These are phyloP conservation scores for Semaprochilodus insignis DNA, from an alignment of 2,797 vertebrate species.

Conservation along the genomic window DNA sequence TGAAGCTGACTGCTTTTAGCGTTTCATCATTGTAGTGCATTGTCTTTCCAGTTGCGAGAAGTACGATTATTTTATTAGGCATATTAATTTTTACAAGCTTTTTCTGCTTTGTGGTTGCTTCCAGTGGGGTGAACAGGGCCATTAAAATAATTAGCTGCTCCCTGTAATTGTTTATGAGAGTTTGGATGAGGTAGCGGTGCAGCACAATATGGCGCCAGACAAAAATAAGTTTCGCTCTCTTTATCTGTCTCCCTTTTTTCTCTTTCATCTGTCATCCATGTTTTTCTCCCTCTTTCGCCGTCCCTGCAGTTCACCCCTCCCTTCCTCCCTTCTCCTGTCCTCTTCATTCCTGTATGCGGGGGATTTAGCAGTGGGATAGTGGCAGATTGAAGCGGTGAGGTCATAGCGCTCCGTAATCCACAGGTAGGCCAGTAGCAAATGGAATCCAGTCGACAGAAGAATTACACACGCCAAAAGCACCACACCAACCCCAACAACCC, in stretches of 20 bases:
- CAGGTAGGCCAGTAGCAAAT: slow-evolving; percentile 36
- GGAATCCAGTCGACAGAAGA: slow-evolving; percentile 34
- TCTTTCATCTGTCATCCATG: not conserved
- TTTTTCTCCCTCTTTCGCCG: not conserved
- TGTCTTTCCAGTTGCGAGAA: slow-evolving; percentile 13
- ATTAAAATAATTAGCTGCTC: slow-evolving; percentile 69
- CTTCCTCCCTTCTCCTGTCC: not conserved
- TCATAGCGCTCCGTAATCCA: slow-evolving; percentile 43
- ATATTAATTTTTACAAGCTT: slow-evolving; percentile 60
- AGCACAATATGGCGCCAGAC: slow-evolving; percentile 43
- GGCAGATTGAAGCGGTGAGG: slow-evolving; percentile 40
- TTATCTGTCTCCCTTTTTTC: not conserved
- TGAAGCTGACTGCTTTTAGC: slow-evolving; percentile 11
- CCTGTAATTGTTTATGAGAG: slow-evolving; percentile 68
- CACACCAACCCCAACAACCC: not conserved
- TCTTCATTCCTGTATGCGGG: slow-evolving; percentile 17
- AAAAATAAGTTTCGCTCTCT: slow-evolving; percentile 4
- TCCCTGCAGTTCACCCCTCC: not conserved
- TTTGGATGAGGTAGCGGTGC: slow-evolving; percentile 59
- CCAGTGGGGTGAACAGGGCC: slow-evolving; percentile 55
- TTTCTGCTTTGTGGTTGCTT: slow-evolving; percentile 55
- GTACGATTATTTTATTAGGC: slow-evolving; percentile 64
- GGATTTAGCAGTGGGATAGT: slow-evolving; percentile 38
- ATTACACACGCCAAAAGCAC: slow-evolving; percentile 3
- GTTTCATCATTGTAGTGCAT: slow-evolving; percentile 18